Evolutionary conservation across 2,797 vertebrate genomes (phyloP).

Genomic region (Lophotriccus pileatus): DNA sequence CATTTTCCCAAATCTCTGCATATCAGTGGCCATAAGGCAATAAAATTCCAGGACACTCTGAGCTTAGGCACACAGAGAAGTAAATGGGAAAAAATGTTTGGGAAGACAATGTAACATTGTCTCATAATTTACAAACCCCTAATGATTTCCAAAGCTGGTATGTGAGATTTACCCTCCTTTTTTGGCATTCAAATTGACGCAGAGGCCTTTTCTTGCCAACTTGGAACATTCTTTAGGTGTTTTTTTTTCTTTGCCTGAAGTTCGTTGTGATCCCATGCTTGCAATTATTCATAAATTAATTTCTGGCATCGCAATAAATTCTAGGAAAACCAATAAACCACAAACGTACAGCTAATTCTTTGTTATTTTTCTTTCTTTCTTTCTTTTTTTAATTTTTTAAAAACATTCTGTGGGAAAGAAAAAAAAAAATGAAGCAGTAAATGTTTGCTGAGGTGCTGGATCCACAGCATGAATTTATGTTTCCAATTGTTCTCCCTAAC

Average conservation of each 20-base stretch:
- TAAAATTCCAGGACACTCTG: constrained; percentile 50
- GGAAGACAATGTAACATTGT: constrained; percentile 64
- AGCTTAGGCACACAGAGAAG: constrained; percentile 53
- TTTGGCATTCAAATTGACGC: constrained; percentile 48
- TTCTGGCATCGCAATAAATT: constrained; percentile 77
- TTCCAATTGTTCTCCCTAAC: constrained; percentile 59
- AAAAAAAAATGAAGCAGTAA: constrained; percentile 35
- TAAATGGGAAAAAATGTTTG: constrained; percentile 54
- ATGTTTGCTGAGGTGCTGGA: constrained; percentile 50
- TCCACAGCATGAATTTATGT: constrained; percentile 62
- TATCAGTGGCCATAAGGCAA: constrained; percentile 24
- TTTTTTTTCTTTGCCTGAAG: constrained; percentile 73
- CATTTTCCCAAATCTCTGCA: background rate
- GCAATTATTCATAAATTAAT: constrained; percentile 81
- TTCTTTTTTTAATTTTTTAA: background rate
- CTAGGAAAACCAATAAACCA: constrained; percentile 76
- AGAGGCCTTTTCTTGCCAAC: constrained; percentile 70
- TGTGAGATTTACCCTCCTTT: constrained; percentile 62
- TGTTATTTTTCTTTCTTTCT: constrained; percentile 53
- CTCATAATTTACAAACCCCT: constrained; percentile 68
- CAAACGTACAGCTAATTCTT: constrained; percentile 71
- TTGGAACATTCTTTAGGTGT: constrained; percentile 78
- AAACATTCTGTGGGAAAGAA: constrained; percentile 55
- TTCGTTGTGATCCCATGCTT: constrained; percentile 71
- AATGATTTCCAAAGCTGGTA: constrained; percentile 68